phyloP scores from a whole-genome alignment of 2,113 vertebrate genomes.

The Periophthalmodon schlosseri region DNA sequence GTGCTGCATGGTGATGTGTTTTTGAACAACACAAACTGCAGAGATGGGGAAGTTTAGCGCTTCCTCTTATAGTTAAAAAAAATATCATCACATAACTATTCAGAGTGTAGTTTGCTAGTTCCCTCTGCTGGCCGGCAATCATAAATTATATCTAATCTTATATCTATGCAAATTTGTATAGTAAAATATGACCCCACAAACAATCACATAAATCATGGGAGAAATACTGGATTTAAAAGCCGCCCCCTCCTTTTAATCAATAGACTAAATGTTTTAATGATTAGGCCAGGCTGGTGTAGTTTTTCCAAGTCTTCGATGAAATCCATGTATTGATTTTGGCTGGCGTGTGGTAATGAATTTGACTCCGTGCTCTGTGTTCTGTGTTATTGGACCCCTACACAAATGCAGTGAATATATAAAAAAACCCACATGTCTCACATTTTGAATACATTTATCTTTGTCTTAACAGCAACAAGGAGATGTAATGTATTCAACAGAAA shows the following conservation, averaged over 20 bases:
- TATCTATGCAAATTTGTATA: background rate
- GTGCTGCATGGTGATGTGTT: slow-evolving; percentile 9
- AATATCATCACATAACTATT: slow-evolving; percentile 20
- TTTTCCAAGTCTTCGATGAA: background rate
- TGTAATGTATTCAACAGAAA: background rate
- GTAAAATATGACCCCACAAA: background rate
- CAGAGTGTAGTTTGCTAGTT: slow-evolving; percentile 60
- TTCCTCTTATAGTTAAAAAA: slow-evolving; percentile 57
- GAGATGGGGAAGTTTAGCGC: slow-evolving; percentile 41
- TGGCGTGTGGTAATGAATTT: background rate
- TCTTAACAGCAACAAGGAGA: background rate
- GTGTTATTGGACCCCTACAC: slow-evolving; percentile 10
- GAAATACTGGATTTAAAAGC: background rate
- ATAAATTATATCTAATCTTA: slow-evolving; percentile 32
- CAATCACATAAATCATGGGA: background rate
- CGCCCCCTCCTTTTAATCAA: background rate
- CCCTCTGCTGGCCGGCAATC: slow-evolving; percentile 69
- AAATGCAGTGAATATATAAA: background rate
- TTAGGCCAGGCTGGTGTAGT: slow-evolving; percentile 5
- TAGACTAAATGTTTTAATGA: slow-evolving; percentile 1
- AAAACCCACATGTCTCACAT: background rate
- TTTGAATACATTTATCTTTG: slow-evolving; percentile 9
- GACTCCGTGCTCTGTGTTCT: slow-evolving; percentile 3
- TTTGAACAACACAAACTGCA: slow-evolving; percentile 30
- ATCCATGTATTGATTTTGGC: background rate